Evolutionary conservation across 1,140 invertebrate genomes (phyloP), one percentile per base, ranked within the genome.

Genomic region (Cyclina sinensis): DNA sequence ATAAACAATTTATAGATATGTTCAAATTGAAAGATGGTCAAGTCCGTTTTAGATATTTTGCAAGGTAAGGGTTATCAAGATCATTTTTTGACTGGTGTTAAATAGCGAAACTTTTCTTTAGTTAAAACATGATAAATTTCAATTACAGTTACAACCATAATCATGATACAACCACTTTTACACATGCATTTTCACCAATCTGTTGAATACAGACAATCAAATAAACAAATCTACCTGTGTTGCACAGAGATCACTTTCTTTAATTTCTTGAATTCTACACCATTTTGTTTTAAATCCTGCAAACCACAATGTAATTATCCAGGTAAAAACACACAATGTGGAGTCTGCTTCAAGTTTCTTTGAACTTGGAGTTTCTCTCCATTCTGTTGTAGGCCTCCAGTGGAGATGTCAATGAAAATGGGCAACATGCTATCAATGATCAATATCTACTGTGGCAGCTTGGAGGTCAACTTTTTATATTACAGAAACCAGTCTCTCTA

Each of bases 271-370:
- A 35, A 16, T 70, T 70, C 27, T 70, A 14, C 65, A 70, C 65
- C 32, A 70, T 70, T 39, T 70, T 70, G 65, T 70, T 70, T n/a
- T 70, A 70, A 70, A 37, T 70, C 65, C 65, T 18, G 30, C 65
- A 70, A 35, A 37, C 37, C 12, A 21, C 12, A 21, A 21, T 35
- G 30, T 70, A 70, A 70, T 70, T 70, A 70, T 70, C 65, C 32
- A 70, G 65, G 9, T 14, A 18, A 70, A 70, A 70, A 62, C 18
- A 54, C 2, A 54, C 7, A 54, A 11, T n/a, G 5, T 62, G 57
- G 27, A 21, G 32, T 70, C 65, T 70, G 65, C 32, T 70, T 70
- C 65, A 70, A 70, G 35, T 39, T 37, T 70, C 65, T 70, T 30
- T 24, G 65, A 70, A 70, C 65, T 37, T 35, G 14, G 14, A 70